phyloP scores from a whole-genome alignment of 1,140 invertebrate species.

The Diorhabda sublineata region DNA sequence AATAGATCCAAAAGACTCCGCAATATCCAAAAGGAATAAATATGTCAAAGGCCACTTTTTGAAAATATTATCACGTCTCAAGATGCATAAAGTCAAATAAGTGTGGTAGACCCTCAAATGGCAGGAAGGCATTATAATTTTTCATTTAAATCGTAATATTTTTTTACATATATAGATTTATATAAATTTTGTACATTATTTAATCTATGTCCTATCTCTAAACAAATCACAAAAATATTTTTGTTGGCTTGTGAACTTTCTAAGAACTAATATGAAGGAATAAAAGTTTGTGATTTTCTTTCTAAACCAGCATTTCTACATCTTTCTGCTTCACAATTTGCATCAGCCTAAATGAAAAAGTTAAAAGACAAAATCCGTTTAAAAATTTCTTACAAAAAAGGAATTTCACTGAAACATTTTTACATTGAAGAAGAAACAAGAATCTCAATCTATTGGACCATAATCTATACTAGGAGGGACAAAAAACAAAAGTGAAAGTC shows the following conservation, averaged over 20 bases:
- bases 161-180: slow-evolving; percentile 46
- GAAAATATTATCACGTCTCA: slow-evolving; percentile 39
- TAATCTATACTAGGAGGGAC: too few species aligned
- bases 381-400: too few species aligned
- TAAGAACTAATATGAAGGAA: slow-evolving; percentile 29
- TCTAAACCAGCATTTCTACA: not conserved
- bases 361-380: too few species aligned
- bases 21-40: slow-evolving; percentile 30
- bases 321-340: not conserved
- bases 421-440: too few species aligned
- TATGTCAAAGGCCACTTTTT: slow-evolving; percentile 43
- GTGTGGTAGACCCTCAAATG: slow-evolving; percentile 45
- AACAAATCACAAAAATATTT: slow-evolving; percentile 50
- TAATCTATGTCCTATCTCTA: slow-evolving; percentile 40
- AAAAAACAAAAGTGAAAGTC: too few species aligned
- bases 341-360: too few species aligned
- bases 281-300: slow-evolving; percentile 26
- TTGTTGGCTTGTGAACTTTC: slow-evolving; percentile 40
- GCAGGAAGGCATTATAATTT: slow-evolving; percentile 49
- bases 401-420: too few species aligned
- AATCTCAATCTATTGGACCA: too few species aligned
- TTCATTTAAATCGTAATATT: slow-evolving; percentile 42
- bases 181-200: slow-evolving; percentile 50
- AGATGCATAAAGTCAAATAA: slow-evolving; percentile 39
- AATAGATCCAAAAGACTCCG: slow-evolving; percentile 26